phyloP scores from a whole-genome alignment of 2,888 invertebrate genomes.

The Hanleya hanleyi region DNA sequence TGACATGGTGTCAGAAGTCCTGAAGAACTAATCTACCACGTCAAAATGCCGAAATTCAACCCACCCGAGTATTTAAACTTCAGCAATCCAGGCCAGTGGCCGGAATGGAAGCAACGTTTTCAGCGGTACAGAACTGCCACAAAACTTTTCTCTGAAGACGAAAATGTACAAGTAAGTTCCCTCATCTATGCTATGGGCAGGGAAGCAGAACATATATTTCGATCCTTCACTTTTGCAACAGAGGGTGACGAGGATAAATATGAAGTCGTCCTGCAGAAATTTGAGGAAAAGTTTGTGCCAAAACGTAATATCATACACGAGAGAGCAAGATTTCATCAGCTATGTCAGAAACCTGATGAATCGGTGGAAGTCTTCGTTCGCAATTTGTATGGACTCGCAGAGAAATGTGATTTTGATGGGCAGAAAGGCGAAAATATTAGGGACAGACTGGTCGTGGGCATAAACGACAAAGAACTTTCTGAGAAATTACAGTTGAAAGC shows the following conservation, averaged over 20 bases:
- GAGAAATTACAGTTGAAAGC: constrained; percentile 22
- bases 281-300: constrained; percentile 24
- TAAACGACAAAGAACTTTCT: constrained; percentile 17
- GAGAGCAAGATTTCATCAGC: constrained; percentile 15
- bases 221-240: constrained; percentile 16
- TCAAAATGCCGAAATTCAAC: constrained; percentile 25
- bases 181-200: constrained; percentile 23
- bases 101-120: constrained; percentile 26
- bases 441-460: constrained; percentile 26
- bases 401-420: constrained; percentile 24
- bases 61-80: constrained; percentile 24
- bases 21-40: not conserved
- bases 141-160: constrained; percentile 17
- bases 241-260: constrained; percentile 16
- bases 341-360: constrained; percentile 16
- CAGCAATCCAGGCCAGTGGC: constrained; percentile 18
- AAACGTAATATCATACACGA: constrained; percentile 30
- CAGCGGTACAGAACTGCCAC: constrained; percentile 14
- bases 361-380: constrained; percentile 21
- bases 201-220: constrained; percentile 22
- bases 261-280: constrained; percentile 23
- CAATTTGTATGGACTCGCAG: constrained; percentile 24
- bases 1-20: constrained; percentile 8
- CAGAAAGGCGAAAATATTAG: constrained; percentile 16
- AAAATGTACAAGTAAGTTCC: constrained; percentile 20